phyloP scores from a whole-genome alignment of 2,797 vertebrate species.

The Xerus rutilus region DNA sequence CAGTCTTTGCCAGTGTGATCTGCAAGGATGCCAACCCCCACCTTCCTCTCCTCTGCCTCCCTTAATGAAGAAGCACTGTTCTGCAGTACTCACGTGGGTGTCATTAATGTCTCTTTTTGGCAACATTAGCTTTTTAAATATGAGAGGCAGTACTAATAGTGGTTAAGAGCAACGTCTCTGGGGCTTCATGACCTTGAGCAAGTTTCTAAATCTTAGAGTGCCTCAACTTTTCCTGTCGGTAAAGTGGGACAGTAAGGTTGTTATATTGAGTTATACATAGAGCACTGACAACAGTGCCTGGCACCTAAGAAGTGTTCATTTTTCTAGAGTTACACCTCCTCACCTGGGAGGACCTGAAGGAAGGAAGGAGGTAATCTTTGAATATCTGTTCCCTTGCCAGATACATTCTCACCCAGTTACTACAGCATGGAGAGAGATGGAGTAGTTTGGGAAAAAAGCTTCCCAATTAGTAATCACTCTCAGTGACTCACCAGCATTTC shows the following conservation, averaged over 20 bases:
- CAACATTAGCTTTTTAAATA: neutral
- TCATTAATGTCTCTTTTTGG: neutral
- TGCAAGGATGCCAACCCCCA: slow-evolving; percentile 1
- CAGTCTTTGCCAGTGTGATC: slow-evolving; percentile 25
- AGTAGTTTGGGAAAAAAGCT: neutral
- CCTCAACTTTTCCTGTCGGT: slow-evolving; percentile 21
- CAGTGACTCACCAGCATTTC: slow-evolving; percentile 60
- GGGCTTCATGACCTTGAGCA: slow-evolving; percentile 33
- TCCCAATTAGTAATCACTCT: neutral
- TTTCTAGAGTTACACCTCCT: neutral
- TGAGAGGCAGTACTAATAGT: neutral
- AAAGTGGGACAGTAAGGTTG: neutral
- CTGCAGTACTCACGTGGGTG: neutral
- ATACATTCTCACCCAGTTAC: neutral
- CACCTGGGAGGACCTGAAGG: neutral
- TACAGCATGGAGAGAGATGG: neutral
- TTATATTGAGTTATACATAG: neutral
- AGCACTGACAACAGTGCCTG: neutral
- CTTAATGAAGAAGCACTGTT: neutral
- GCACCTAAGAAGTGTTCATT: neutral
- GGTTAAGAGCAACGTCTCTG: neutral
- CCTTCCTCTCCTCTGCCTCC: neutral
- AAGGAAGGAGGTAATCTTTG: neutral
- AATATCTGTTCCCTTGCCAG: neutral
- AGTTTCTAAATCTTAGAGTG: neutral